These are phyloP conservation scores for Leptinotarsa tumamoca DNA, from an alignment of 2,888 invertebrate species.

Conservation along the genomic window DNA sequence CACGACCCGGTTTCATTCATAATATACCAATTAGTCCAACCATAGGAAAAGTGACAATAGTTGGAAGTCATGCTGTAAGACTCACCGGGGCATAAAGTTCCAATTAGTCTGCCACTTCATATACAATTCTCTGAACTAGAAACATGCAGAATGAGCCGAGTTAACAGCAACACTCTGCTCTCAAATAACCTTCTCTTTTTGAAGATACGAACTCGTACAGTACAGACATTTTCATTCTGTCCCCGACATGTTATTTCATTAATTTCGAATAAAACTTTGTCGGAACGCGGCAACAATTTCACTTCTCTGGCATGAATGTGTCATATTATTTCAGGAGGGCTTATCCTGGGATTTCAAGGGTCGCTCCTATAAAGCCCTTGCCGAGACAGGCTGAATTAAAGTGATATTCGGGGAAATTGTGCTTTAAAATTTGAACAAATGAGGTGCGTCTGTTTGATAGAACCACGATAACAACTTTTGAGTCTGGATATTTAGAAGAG, in stretches of 20 bases:
- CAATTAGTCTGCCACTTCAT: neutral
- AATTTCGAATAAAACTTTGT: constrained; percentile 4
- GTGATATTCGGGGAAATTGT: neutral
- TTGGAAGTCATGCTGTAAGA: neutral
- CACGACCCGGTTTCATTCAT: neutral
- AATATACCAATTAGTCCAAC: neutral
- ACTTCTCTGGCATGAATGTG: constrained; percentile 2
- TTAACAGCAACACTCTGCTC: neutral
- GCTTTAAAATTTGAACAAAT: neutral
- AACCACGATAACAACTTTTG: too few species aligned
- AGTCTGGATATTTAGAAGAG: too few species aligned
- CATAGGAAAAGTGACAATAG: constrained; percentile 3
- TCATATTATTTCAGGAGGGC: constrained; percentile 9
- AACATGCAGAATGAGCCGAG: neutral
- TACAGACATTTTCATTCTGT: neutral
- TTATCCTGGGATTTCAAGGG: constrained; percentile 6
- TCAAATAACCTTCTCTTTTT: neutral
- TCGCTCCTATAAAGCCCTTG: neutral
- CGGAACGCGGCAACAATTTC: constrained; percentile 8
- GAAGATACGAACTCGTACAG: neutral
- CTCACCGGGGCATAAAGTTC: constrained; percentile 2
- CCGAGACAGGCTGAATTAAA: neutral
- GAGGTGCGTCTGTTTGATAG: neutral
- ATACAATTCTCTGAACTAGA: constrained; percentile 9
- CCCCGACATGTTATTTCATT: constrained; percentile 2